Conservation (phyloP, 2,113 vertebrate species). For the Heterochromis multidens region DNA sequence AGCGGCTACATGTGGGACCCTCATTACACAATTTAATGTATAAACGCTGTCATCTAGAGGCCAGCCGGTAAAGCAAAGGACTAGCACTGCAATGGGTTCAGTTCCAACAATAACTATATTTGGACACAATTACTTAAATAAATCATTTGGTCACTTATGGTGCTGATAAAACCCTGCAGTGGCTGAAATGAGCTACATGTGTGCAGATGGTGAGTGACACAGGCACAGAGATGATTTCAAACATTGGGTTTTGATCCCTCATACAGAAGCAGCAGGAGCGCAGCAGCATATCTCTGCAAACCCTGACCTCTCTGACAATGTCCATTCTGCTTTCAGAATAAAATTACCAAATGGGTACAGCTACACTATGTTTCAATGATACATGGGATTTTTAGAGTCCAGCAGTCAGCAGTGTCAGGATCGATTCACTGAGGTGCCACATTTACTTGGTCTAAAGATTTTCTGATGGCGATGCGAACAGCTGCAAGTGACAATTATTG, state of each 20-base stretch:
- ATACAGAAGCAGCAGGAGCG: background rate
- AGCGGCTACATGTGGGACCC: background rate
- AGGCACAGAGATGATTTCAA: background rate
- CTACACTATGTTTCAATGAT: background rate
- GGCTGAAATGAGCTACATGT: background rate
- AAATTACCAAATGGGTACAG: background rate
- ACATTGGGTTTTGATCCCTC: background rate
- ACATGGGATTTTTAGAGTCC: background rate
- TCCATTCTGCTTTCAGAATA: background rate
- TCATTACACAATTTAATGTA: conserved; percentile 12
- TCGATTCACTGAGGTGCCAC: background rate
- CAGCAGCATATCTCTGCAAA: background rate
- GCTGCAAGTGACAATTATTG: background rate
- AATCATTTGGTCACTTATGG: background rate
- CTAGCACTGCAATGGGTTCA: background rate
- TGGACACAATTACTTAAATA: background rate
- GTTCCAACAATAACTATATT: background rate
- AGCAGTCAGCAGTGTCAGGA: background rate
- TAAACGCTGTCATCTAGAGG: background rate
- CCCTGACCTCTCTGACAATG: background rate
- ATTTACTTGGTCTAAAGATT: background rate
- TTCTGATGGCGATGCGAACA: background rate
- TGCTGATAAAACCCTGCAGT: background rate
- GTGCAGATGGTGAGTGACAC: background rate
- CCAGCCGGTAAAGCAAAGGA: background rate